Evolutionary conservation across 1,140 invertebrate species (phyloP).

Genomic region (Drosophila simulans): DNA sequence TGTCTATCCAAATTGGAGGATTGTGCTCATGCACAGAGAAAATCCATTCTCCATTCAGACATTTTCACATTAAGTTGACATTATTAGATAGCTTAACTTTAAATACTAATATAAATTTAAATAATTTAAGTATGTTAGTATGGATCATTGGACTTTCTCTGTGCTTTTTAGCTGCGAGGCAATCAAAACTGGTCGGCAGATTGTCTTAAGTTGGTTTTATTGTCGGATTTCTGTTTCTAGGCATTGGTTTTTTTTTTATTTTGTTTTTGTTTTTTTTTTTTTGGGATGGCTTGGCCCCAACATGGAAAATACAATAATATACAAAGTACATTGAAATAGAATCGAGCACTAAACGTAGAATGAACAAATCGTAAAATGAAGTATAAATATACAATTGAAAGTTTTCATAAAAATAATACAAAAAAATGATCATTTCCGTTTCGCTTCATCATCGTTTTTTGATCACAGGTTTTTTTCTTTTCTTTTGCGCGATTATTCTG

Average conservation of each 20-base stretch:
- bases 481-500: slow-evolving; percentile 22
- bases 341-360: slow-evolving; percentile 33
- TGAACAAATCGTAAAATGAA: slow-evolving; percentile 30
- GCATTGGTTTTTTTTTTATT: slow-evolving; percentile 24
- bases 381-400: slow-evolving; percentile 32
- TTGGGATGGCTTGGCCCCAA: slow-evolving; percentile 21
- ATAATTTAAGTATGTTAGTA: neutral
- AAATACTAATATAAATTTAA: neutral
- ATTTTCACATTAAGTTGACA: too few species aligned
- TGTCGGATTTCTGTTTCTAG: slow-evolving; percentile 46
- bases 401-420: slow-evolving; percentile 66
- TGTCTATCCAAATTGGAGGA: neutral
- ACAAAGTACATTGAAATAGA: slow-evolving; percentile 55
- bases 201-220: slow-evolving; percentile 54
- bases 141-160: slow-evolving; percentile 3
- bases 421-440: slow-evolving; percentile 36
- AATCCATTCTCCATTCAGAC: neutral
- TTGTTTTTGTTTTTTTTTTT: slow-evolving; percentile 3
- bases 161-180: neutral
- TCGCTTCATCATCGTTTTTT: slow-evolving; percentile 28
- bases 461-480: slow-evolving; percentile 65
- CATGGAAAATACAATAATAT: slow-evolving; percentile 47
- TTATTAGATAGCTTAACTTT: too few species aligned
- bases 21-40: slow-evolving; percentile 1
- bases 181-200: slow-evolving; percentile 40